phyloP scores from a whole-genome alignment of 2,113 vertebrate species.

The Elachura formosa region DNA sequence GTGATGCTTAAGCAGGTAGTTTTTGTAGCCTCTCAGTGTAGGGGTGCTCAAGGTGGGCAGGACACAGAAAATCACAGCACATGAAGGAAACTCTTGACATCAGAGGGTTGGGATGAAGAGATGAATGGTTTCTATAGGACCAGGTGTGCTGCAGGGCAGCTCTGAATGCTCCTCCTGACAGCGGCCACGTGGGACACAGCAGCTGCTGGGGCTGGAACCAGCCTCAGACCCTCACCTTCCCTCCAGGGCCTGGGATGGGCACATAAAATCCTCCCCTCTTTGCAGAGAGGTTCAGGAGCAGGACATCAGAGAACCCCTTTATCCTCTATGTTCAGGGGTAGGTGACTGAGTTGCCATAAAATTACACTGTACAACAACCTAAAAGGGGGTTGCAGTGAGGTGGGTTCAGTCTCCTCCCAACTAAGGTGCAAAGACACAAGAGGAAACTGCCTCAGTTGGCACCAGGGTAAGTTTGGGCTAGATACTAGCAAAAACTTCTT shows the following conservation, averaged over 20 bases:
- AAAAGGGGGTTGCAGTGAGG: neutral
- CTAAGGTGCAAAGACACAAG: neutral
- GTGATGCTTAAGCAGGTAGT: neutral
- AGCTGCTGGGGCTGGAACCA: neutral
- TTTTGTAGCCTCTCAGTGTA: rapidly evolving
- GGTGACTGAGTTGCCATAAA: rapidly evolving
- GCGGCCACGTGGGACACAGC: neutral
- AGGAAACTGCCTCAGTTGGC: neutral
- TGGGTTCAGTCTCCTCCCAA: neutral
- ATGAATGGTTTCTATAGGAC: neutral
- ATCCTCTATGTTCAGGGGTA: rapidly evolving
- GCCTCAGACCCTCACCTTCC: neutral
- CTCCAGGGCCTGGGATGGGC: no score
- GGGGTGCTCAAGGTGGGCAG: neutral
- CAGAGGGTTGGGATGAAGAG: neutral
- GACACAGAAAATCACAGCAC: rapidly evolving
- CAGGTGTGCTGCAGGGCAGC: neutral
- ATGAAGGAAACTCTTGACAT: rapidly evolving
- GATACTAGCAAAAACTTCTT: neutral
- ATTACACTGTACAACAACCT: neutral
- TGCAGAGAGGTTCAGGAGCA: neutral
- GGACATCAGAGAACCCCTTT: rapidly evolving
- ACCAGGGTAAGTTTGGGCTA: neutral
- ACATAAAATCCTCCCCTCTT: rapidly evolving
- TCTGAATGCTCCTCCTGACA: no score